Evolutionary conservation across 2,797 vertebrate genomes (phyloP), one percentile per base, ranked within the genome.

Genomic region (Falco rusticolus): DNA sequence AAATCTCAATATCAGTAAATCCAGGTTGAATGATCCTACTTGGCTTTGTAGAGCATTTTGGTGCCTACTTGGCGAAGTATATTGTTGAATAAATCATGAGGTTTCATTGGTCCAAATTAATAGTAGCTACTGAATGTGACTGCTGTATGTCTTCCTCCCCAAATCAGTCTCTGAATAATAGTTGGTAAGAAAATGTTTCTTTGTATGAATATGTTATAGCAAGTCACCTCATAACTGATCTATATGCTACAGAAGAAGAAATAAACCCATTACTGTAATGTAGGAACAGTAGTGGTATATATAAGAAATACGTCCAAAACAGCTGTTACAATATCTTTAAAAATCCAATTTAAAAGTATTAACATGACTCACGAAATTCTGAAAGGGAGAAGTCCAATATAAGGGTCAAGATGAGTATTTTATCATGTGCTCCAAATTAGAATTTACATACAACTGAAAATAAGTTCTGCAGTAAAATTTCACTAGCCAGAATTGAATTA

Each of bases 231-330:
- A 76, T 71, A 86, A 43, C 4, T 22, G 21, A 54, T 9, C 10
- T 74, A 15, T 19, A 37, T 8, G 22, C 1, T 51, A 29, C 2
- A 68, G 37, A 51, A 54, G 3, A 71, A 76, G 0, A 0, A 78
- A 78, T 63, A 89, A 28, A 18, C 43, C 43, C 26, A 10, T 50
- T 77, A 39, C 45, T 54, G 0, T 15, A 71, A 54, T 41, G 7
- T 50, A 43, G 4, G 13, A 39, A 53, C 2, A n/a, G 13, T 45
- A 47, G 5, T 34, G 11, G 6, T 18, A 53, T 76, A 45, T 4
- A 17, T 50, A 53, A 37, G 5, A 70, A 39, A 29, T 48, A 64
- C 11, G 2, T 53, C 53, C 75, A 57, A 87, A 94, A 5, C 9
- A 50, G 2, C 22, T 24, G 16, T 25, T 18, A 76, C 4, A 25